A percentile compares a stretch with the other conserved stretches of the same genome.
Conservation (phyloP, 1,140 invertebrate species). For the Eubasilissa regina region DNA sequence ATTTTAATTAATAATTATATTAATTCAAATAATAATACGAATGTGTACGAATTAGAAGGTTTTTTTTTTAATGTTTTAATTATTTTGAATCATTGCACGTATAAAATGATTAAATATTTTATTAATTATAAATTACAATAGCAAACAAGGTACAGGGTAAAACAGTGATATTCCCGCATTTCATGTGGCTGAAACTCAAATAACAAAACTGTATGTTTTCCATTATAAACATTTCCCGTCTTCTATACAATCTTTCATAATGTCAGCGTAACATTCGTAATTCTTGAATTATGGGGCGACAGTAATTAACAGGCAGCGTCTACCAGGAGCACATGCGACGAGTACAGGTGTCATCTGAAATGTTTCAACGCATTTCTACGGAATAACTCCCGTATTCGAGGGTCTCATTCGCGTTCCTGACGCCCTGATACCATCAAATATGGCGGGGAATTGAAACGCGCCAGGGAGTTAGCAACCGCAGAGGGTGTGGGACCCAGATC, state of each 20-base stretch:
- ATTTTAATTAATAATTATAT: no score
- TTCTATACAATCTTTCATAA: constrained; percentile 40
- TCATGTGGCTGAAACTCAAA: neutral
- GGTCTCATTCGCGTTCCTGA: constrained; percentile 42
- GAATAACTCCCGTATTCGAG: constrained; percentile 39
- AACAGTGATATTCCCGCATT: no score
- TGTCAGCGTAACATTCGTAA: constrained; percentile 41
- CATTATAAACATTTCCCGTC: constrained; percentile 24
- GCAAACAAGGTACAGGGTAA: no score
- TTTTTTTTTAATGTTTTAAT: no score
- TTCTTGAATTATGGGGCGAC: constrained; percentile 44
- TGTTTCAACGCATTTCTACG: constrained; percentile 43
- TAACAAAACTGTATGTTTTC: constrained; percentile 15
- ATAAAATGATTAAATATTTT: no score
- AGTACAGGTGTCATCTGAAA: constrained; percentile 43
- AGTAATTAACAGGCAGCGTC: constrained; percentile 47
- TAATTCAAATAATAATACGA: no score
- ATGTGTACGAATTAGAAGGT: no score
- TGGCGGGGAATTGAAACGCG: constrained; percentile 25
- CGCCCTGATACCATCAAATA: constrained; percentile 44
- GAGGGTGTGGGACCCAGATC: constrained; percentile 39
- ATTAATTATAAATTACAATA: no score
- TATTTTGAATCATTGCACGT: no score
- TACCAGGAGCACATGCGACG: constrained; percentile 34
- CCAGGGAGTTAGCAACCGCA: constrained; percentile 23